phyloP scores from a whole-genome alignment of 2,113 vertebrate genomes.

The Leptodactylus fuscus region DNA sequence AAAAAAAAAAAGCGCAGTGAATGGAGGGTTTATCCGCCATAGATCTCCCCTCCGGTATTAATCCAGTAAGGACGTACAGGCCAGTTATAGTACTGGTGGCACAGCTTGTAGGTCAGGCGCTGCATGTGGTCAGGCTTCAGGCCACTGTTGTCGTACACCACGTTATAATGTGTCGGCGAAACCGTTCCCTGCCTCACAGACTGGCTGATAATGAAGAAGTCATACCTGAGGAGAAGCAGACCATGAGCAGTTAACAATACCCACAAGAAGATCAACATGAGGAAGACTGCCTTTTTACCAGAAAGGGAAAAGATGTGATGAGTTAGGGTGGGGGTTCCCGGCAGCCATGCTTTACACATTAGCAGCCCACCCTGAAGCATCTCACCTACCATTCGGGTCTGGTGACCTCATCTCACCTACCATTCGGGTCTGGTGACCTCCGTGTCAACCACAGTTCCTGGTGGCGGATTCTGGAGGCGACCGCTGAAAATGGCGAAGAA shows the following conservation, averaged over 20 bases:
- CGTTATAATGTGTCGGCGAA: slow-evolving; percentile 92
- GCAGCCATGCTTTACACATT: neutral
- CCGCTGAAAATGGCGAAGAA: slow-evolving; percentile 80
- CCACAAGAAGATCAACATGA: too few species aligned
- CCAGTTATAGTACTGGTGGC: slow-evolving; percentile 97
- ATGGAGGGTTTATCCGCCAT: neutral
- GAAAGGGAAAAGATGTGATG: too few species aligned
- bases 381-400: too few species aligned
- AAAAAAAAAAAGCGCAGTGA: neutral
- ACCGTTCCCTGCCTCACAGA: slow-evolving; percentile 83
- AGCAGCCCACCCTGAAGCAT: neutral
- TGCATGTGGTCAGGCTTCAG: slow-evolving; percentile 94
- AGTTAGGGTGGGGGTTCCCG: neutral
- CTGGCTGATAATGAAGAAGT: slow-evolving; percentile 94
- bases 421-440: slow-evolving; percentile 95
- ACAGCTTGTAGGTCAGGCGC: slow-evolving; percentile 93
- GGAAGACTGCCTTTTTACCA: too few species aligned
- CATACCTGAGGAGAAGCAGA: slow-evolving; percentile 80
- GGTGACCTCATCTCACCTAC: slow-evolving; percentile 74
- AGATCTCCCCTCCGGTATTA: neutral
- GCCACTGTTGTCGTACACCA: slow-evolving; percentile 88
- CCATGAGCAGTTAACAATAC: too few species aligned
- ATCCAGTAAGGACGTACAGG: slow-evolving; percentile 75
- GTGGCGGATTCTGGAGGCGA: slow-evolving; percentile 85
- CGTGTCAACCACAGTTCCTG: slow-evolving; percentile 87